Percentiles rank a stretch among this genome's conserved stretches.
phyloP scores from a whole-genome alignment of 2,888 invertebrate species.

The Cephus nigrinus region DNA sequence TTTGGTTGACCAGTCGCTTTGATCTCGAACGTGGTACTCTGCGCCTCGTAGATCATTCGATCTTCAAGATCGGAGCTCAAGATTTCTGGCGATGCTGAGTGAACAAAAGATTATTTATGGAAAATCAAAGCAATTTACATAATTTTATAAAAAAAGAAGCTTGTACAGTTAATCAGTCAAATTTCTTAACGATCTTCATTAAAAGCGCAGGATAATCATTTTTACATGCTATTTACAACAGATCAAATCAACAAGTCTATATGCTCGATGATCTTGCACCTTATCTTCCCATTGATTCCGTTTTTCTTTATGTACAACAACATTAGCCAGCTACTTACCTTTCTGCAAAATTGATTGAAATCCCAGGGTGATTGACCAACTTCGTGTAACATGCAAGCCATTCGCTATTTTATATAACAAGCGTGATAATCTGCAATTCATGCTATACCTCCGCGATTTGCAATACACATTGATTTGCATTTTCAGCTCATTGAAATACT shows the following conservation, averaged over 20 bases:
- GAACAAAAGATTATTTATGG: neutral
- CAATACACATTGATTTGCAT: neutral
- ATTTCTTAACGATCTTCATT: neutral
- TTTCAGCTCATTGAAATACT: neutral
- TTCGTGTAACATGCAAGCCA: constrained; percentile 32
- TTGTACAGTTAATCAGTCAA: neutral
- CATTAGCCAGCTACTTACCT: constrained; percentile 22
- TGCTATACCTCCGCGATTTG: neutral
- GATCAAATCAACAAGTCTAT: neutral
- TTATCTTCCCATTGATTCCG: constrained; percentile 10
- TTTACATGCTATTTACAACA: neutral
- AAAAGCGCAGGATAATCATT: neutral
- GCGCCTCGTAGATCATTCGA: constrained; percentile 81
- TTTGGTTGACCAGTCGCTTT: constrained; percentile 81
- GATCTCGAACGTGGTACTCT: constrained; percentile 83
- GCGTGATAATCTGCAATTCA: neutral
- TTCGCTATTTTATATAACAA: neutral
- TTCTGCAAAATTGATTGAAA: constrained; percentile 18
- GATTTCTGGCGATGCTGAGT: constrained; percentile 78
- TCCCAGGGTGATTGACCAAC: constrained; percentile 30
- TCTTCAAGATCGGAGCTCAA: constrained; percentile 80
- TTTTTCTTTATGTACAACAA: constrained; percentile 4
- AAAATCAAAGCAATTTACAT: neutral
- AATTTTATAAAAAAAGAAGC: neutral
- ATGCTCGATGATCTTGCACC: neutral